These are phyloP conservation scores for Cossypha caffra DNA, from an alignment of 2,797 vertebrate species.

Conservation along the genomic window DNA sequence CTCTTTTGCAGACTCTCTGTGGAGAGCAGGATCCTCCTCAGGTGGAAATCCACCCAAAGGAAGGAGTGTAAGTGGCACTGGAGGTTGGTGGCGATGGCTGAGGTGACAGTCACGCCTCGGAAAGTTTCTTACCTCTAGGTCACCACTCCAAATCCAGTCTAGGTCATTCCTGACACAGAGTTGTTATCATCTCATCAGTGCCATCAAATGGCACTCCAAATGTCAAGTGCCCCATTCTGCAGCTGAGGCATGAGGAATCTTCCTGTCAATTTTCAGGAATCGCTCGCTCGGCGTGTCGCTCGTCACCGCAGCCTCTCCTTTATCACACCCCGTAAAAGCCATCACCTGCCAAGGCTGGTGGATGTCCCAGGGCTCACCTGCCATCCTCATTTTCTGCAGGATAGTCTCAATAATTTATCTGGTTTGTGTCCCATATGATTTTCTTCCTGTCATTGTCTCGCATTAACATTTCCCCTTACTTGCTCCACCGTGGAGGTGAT, in stretches of 20 bases:
- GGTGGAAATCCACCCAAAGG: background rate
- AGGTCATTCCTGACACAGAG: background rate
- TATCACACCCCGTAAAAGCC: background rate
- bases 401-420: background rate
- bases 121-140: background rate
- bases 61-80: background rate
- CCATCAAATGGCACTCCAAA: background rate
- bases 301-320: background rate
- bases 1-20: background rate
- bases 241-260: background rate
- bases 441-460: background rate
- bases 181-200: background rate
- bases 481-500: rapidly evolving
- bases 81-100: background rate
- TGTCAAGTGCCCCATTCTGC: background rate
- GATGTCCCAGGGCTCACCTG: background rate
- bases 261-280: background rate
- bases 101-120: background rate
- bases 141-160: background rate
- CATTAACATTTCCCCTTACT: background rate
- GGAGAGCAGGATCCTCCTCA: background rate
- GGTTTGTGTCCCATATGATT: background rate
- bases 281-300: background rate
- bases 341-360: background rate
- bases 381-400: background rate